Conservation (phyloP, 2,888 invertebrate species). For the Pegoplata infirma region DNA sequence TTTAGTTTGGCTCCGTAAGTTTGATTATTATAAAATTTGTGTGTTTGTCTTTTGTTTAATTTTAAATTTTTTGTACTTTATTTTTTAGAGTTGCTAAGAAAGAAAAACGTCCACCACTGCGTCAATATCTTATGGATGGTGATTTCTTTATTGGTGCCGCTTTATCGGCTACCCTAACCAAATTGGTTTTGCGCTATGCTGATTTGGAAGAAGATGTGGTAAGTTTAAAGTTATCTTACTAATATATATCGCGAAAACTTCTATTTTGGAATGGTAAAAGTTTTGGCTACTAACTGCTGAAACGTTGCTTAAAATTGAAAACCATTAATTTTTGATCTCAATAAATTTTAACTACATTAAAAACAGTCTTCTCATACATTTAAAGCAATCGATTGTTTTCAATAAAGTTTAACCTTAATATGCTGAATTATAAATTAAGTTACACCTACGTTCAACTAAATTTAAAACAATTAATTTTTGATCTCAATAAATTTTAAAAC, state of each 20-base stretch:
- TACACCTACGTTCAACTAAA: too few relatives aligned
- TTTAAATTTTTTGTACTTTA: background rate
- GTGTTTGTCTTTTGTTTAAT: conserved; percentile 10
- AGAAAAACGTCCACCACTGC: conserved; percentile 87
- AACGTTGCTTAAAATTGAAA: background rate
- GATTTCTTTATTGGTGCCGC: conserved; percentile 98
- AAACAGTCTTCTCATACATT: too few relatives aligned
- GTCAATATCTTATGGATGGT: conserved; percentile 93
- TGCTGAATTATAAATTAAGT: too few relatives aligned
- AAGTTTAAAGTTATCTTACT: conserved; percentile 59
- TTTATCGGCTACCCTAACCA: conserved; percentile 93
- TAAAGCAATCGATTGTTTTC: too few relatives aligned
- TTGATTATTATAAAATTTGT: conserved; percentile 3
- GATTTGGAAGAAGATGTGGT: conserved; percentile 77
- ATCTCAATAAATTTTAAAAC: background rate
- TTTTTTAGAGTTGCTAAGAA: conserved; percentile 80
- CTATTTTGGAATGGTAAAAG: too few relatives aligned
- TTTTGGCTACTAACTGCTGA: too few relatives aligned
- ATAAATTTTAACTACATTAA: background rate
- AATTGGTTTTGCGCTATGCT: conserved; percentile 88
- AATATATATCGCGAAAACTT: too few relatives aligned
- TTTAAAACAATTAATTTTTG: background rate
- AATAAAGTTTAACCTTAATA: too few relatives aligned
- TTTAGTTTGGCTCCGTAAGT: conserved; percentile 90
- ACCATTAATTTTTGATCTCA: conserved; percentile 17